Conservation (phyloP, 2,888 invertebrate genomes). For the Mantis religiosa region DNA sequence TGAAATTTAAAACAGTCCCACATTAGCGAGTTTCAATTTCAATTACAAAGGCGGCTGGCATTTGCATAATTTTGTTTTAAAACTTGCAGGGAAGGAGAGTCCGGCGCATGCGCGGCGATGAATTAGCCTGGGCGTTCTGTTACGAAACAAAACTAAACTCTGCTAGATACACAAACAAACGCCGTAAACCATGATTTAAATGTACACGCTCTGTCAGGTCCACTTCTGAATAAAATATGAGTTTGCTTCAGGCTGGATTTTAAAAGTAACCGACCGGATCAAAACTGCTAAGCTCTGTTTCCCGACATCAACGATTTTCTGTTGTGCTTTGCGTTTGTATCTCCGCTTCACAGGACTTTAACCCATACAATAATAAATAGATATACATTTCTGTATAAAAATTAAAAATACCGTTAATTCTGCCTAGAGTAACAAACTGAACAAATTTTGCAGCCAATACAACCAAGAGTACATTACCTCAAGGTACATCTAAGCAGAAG, state of each 20-base stretch:
- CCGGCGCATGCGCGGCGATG: not conserved
- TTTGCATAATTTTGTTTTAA: not conserved
- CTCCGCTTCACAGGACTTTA: too few relatives aligned
- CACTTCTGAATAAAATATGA: not conserved
- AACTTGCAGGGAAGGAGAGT: not conserved
- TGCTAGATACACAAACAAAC: not conserved
- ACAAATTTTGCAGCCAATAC: too few relatives aligned
- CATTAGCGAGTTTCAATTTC: not conserved
- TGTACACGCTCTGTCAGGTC: not conserved
- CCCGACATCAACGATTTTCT: not conserved
- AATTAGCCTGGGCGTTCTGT: not conserved
- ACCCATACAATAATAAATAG: too few relatives aligned
- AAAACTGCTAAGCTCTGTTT: not conserved
- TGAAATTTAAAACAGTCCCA: not conserved
- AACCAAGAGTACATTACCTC: too few relatives aligned
- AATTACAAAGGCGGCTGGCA: not conserved
- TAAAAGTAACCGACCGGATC: not conserved
- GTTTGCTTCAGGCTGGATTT: not conserved
- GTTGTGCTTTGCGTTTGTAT: not conserved
- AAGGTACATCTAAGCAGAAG: too few relatives aligned
- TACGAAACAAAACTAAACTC: not conserved
- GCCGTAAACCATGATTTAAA: not conserved
- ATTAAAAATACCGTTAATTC: too few relatives aligned
- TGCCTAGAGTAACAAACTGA: too few relatives aligned
- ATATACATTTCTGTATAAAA: too few relatives aligned